phyloP scores from a whole-genome alignment of 2,797 vertebrate genomes.

The Syngnathus acus region DNA sequence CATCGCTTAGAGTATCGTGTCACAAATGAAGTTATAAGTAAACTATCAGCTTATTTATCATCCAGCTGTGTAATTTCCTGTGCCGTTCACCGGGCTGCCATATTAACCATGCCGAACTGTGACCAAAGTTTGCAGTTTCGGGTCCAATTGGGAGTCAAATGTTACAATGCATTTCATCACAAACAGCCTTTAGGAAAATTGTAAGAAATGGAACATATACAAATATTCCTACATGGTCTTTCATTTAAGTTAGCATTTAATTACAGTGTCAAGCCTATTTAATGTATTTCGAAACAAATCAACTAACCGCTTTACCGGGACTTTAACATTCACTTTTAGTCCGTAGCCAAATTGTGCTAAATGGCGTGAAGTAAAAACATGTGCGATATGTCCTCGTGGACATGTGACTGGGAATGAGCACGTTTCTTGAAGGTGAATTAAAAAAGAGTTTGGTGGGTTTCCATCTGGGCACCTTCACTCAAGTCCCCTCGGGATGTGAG shows the following conservation, averaged over 20 bases:
- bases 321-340: neutral
- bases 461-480: conserved; percentile 70
- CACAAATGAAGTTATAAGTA: neutral
- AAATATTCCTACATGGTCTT: too few species aligned
- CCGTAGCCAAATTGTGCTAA: neutral
- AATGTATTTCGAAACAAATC: too few species aligned
- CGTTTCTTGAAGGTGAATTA: conserved; percentile 65
- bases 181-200: too few species aligned
- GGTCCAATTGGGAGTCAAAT: neutral
- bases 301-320: too few species aligned
- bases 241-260: too few species aligned
- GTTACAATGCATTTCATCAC: neutral
- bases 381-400: conserved; percentile 19
- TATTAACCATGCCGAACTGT: neutral
- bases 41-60: neutral
- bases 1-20: neutral
- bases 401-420: conserved; percentile 51
- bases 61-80: conserved; percentile 5
- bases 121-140: neutral
- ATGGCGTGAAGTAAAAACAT: neutral
- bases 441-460: conserved; percentile 57
- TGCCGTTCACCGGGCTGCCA: neutral
- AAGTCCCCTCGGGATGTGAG: conserved; percentile 51
- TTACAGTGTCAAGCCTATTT: too few species aligned
- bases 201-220: too few species aligned